Base-by-base conservation (phyloP, 2,797 vertebrate genomes). In the Columba guinea region DNA sequence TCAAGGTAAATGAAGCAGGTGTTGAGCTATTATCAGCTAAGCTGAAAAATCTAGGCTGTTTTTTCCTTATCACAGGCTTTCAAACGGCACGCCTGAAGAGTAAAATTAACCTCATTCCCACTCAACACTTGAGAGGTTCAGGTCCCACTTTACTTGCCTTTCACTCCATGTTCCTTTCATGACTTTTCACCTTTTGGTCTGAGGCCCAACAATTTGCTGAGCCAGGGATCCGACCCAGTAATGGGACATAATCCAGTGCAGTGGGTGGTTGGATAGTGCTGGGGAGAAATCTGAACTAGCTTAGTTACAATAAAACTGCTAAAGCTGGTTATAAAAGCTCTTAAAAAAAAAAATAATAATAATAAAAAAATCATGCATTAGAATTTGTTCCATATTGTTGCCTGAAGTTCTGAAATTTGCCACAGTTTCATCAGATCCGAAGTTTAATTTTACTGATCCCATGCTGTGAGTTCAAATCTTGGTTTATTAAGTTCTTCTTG, bases 151-250 rank as follows among this genome's bases (percentile, higher is more conserved):
- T 67, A 0, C 63, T 44, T 51, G 14, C 52, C 64, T 84, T 90
- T 64, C 52, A 84, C 52, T 60, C 85, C 59, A 4, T 86, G 58
- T 89, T 89, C 87, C 73, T 91, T 87, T 70, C n/a, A 26, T 64
- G 70, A 70, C 8, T 93, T 89, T 59, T 12, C 52, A n/a, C 30
- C 48, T 34, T 37, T 70, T 92, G 93, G 69, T 90, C 44, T 49
- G 44, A 56, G 63, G 59, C 83, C 52, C 74, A 84, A 56, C 77
- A 93, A 94, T 93, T 91, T 95, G 80, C 87, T 95, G 87, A 91
- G 83, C 70, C 70, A 96, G 76, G 76, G 41, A 62, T 93, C 85
- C 83, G 84, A 3, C 28, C 17, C 83, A 69, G 80, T 41, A 35
- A 59, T 73, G 92, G 94, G 91, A 90, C 48, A 20, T 55, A 32